A percentile compares a stretch with the other conserved stretches of the same genome.
phyloP scores from a whole-genome alignment of 2,113 vertebrate species.

The Cranoglanis bouderius region DNA sequence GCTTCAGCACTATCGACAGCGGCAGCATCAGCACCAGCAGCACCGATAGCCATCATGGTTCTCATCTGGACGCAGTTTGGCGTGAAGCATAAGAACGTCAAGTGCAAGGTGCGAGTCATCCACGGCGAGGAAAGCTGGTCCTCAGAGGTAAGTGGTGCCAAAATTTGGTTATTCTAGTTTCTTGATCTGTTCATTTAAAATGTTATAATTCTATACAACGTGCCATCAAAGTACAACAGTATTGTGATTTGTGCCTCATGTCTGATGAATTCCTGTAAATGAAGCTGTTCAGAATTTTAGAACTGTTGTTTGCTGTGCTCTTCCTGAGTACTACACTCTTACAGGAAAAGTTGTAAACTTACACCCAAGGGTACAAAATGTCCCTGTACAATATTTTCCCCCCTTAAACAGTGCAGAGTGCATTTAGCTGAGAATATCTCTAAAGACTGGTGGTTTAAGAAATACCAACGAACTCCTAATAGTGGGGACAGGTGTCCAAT shows the following conservation, averaged over 20 bases:
- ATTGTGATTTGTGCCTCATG: neutral
- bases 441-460: neutral
- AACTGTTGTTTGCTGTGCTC: neutral
- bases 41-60: conserved; percentile 67
- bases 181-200: neutral
- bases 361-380: no score
- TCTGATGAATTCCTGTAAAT: neutral
- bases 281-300: neutral
- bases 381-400: neutral
- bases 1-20: conserved; percentile 22
- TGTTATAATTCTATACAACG: neutral
- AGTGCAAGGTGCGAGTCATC: conserved; percentile 77
- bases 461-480: neutral
- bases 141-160: conserved; percentile 66
- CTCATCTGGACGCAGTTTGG: conserved; percentile 81
- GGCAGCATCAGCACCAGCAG: conserved; percentile 33
- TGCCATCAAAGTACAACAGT: neutral
- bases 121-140: conserved; percentile 75
- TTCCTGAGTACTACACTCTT: neutral
- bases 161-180: neutral
- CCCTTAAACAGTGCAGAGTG: neutral
- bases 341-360: neutral
- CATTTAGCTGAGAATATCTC: neutral
- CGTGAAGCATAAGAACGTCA: conserved; percentile 77
- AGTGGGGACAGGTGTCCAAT: neutral